Evolutionary conservation across 2,888 invertebrate genomes (phyloP), one percentile per base, ranked within the genome.

Genomic region (Tiliacea aurago): DNA sequence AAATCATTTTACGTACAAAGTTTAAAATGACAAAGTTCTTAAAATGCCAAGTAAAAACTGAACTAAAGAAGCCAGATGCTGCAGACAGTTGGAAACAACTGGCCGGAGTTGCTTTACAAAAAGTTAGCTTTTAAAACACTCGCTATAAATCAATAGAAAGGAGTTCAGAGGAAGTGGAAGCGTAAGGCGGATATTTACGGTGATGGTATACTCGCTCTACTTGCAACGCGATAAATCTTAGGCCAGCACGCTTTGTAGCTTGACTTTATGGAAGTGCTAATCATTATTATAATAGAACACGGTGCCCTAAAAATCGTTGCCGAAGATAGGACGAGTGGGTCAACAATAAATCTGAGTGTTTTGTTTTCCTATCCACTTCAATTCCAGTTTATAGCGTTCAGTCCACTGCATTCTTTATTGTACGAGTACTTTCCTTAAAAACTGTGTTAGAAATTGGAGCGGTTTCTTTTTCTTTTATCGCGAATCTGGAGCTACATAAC

Each of bases 41-140:
- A 87, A 93, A 91, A 90, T 82, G 89, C 89, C 91, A 87, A 91
- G 91, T 93, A 93, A 94, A 94, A 95, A 94, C 93, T 91, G 90
- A 92, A 91, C 90, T 91, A 90, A 93, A 94, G 94, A 92, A 92
- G 90, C 94, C 95, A 95, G 95, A 95, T 96, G 95, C 91, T 93
- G 91, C 93, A 92, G 94, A 94, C 95, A 95, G 95, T 95, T 95
- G 93, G 93, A 90, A 95, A 95, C 95, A 95, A 95, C 94, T 94
- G 94, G 93, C 88, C 89, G 87, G 89, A 91, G 93, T 93, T 92
- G 93, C 91, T 94, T 92, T 93, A 93, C 93, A 95, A 95, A 95
- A 95, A 95, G 94, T 94, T 94, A 90, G 93, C 94, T 94, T 95
- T 95, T 95, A 95, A 95, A 95, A 93, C 93, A 89, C 88, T 84